phyloP scores from a whole-genome alignment of 2,888 invertebrate genomes.

The Tenthredo amoena region DNA sequence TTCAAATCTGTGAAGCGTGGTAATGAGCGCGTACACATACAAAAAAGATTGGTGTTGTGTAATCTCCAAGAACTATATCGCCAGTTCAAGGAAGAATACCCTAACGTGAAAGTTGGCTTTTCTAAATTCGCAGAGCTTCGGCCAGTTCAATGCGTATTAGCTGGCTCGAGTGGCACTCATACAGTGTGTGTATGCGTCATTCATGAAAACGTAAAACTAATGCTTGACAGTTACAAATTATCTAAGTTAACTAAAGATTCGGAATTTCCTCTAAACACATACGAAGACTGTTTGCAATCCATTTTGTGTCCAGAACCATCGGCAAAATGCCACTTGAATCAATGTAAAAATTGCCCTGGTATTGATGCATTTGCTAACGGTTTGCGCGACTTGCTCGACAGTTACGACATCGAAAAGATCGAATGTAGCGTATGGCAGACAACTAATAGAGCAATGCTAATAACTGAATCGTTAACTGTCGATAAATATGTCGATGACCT shows the following conservation, averaged over 20 bases:
- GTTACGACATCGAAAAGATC: neutral
- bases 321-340: neutral
- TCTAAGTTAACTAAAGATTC: too few species aligned
- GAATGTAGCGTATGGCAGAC: neutral
- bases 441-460: neutral
- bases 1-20: too few species aligned
- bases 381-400: neutral
- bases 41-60: too few species aligned
- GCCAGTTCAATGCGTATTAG: constrained; percentile 57
- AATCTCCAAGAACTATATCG: too few species aligned
- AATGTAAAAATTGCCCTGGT: constrained; percentile 56
- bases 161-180: constrained; percentile 58
- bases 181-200: constrained; percentile 57
- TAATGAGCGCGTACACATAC: too few species aligned
- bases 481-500: constrained; percentile 51
- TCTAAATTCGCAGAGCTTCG: constrained; percentile 53
- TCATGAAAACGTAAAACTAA: constrained; percentile 58
- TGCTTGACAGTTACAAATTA: constrained; percentile 44
- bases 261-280: too few species aligned
- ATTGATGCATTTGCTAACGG: constrained; percentile 35
- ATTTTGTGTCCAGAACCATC: too few species aligned
- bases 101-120: constrained; percentile 54
- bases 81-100: too few species aligned
- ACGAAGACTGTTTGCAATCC: too few species aligned
- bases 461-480: neutral